Conservation (phyloP, 2,113 vertebrate genomes). For the Tauraco erythrolophus region DNA sequence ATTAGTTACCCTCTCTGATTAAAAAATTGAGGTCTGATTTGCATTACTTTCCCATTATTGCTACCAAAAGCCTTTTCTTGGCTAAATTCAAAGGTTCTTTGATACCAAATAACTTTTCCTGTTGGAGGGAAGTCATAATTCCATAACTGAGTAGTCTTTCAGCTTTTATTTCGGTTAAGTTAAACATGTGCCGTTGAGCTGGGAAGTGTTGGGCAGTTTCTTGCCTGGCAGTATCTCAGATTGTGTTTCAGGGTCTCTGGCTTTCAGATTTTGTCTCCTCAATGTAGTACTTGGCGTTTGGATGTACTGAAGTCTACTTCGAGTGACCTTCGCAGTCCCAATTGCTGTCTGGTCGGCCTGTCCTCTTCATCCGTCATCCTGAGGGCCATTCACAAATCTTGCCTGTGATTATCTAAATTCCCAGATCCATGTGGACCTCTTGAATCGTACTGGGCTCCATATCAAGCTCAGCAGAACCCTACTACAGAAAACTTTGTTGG, state of each 20-base stretch:
- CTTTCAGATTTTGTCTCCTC: background rate
- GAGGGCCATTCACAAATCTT: background rate
- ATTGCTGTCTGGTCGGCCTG: fast-evolving
- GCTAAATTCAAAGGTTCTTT: background rate
- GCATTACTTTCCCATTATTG: background rate
- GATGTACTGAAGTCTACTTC: background rate
- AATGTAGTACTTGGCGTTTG: background rate
- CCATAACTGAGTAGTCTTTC: background rate
- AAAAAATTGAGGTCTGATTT: background rate
- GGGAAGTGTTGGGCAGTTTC: background rate
- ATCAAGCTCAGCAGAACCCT: background rate
- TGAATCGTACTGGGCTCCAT: fast-evolving
- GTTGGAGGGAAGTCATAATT: background rate
- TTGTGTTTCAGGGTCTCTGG: background rate
- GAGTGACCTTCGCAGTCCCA: background rate
- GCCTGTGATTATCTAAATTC: background rate
- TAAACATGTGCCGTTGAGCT: background rate
- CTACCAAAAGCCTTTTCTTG: background rate
- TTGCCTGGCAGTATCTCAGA: background rate
- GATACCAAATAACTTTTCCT: fast-evolving
- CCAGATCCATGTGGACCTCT: background rate
- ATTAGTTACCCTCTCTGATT: background rate
- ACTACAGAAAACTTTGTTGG: background rate
- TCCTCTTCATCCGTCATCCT: background rate
- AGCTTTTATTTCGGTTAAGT: background rate